Conservation (phyloP, 2,888 invertebrate genomes). For the Spilarctia lutea region DNA sequence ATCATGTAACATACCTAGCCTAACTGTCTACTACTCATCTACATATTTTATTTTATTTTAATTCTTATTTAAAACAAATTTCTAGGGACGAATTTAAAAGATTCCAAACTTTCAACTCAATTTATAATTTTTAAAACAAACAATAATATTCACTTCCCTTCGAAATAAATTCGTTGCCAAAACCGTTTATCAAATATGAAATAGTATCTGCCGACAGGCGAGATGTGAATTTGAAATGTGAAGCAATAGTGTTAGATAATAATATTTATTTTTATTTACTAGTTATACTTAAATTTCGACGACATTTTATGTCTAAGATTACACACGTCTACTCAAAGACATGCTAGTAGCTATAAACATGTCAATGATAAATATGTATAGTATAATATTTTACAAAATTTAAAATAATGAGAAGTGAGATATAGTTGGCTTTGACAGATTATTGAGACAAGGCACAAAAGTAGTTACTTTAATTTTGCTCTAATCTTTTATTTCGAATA, state of each 20-base stretch:
- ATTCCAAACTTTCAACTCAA: conserved; percentile 33
- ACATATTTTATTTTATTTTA: neutral
- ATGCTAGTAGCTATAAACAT: neutral
- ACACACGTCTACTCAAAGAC: neutral
- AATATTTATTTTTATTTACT: neutral
- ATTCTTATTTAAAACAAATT: conserved; percentile 1
- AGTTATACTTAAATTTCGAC: neutral
- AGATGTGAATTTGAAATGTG: conserved; percentile 38
- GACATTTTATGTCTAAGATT: neutral
- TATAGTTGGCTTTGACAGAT: neutral
- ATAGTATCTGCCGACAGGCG: conserved; percentile 42
- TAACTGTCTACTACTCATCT: neutral
- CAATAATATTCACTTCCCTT: conserved; percentile 33
- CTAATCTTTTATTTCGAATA: no score
- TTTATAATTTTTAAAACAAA: conserved; percentile 27
- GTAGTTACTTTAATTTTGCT: no score
- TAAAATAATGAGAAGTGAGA: neutral
- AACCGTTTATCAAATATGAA: conserved; percentile 30
- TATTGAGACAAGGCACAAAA: neutral
- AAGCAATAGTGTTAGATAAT: conserved; percentile 32
- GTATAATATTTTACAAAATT: neutral
- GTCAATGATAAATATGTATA: neutral
- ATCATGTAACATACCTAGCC: no score
- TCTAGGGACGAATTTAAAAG: conserved; percentile 7
- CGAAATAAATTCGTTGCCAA: conserved; percentile 39